Evolutionary conservation across 2,888 invertebrate species (phyloP), one percentile per base, ranked within the genome.

Genomic region (Hartigia nigra): DNA sequence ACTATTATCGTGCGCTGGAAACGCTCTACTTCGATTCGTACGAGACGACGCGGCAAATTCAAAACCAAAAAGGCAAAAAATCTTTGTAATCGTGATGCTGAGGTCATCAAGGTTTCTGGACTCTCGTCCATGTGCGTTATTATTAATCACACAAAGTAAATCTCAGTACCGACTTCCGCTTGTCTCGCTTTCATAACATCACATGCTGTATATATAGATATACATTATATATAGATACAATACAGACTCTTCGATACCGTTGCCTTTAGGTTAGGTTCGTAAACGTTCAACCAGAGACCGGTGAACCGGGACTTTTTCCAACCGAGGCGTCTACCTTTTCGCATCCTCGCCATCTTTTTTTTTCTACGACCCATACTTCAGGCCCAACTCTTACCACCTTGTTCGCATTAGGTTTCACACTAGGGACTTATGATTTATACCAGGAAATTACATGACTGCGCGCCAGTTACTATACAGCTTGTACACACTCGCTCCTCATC

Each of bases 391-490:
- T 55, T 55, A 23, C 55, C 55, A 55, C 55, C 55, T 55, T 55
- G 72, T 34, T 34, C 72, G 72, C 72, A 72, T 72, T 72, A 31
- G 72, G 72, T 31, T 32, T 72, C 72, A 34, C 72, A 12, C 72
- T 31, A 72, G 31, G 72, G 12, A 32, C 72, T 34, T 31, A 34
- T 82, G 83, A 85, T 84, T 84, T 85, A 85, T 74, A 81, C 78
- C 78, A 84, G 85, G 81, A 85, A 84, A 82, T 79, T 77, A 35
- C 77, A 72, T 72, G 34, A 34, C 31, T 31, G 72, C 72, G 72
- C 32, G 72, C 32, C 72, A 72, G 72, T 77, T 77, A 74, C 55
- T 74, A 39, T 35, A 31, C 35, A 31, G 69, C 12, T 74, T 34
- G 39, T 74, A 69, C 74, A 69, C 69, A 34, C 14, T 12, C 31